phyloP scores from a whole-genome alignment of 2,888 invertebrate genomes.

The Ormyrus rosae region DNA sequence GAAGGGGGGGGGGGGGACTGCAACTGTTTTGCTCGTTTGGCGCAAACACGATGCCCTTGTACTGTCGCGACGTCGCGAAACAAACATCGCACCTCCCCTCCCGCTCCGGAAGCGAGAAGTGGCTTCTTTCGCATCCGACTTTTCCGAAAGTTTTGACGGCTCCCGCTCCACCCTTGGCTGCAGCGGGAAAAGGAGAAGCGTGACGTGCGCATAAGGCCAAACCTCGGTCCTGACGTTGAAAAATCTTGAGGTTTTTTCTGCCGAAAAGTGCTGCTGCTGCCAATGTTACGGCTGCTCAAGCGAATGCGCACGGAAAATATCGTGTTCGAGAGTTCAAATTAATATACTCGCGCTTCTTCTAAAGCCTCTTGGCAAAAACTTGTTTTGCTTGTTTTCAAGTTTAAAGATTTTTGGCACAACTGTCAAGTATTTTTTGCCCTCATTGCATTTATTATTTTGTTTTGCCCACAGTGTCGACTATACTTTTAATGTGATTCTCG shows the following conservation, averaged over 20 bases:
- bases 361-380: conserved; percentile 5
- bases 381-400: conserved; percentile 16
- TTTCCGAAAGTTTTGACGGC: conserved; percentile 51
- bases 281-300: neutral
- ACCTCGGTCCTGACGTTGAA: conserved; percentile 26
- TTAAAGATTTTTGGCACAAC: neutral
- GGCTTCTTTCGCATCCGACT: conserved; percentile 49
- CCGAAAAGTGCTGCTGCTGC: neutral
- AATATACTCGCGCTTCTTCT: conserved; percentile 36
- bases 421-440: neutral
- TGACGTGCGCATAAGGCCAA: neutral
- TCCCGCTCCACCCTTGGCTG: neutral
- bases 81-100: conserved; percentile 61
- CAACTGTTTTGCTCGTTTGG: conserved; percentile 65
- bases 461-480: no score
- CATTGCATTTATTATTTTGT: no score
- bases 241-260: conserved; percentile 31
- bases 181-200: conserved; percentile 7
- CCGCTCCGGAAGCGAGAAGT: conserved; percentile 61
- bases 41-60: conserved; percentile 66
- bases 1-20: conserved; percentile 32
- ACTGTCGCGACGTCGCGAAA: conserved; percentile 59
- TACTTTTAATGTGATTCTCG: no score
- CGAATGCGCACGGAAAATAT: conserved; percentile 1
- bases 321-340: conserved; percentile 46